Evolutionary conservation across 2,113 vertebrate genomes (phyloP), one percentile per base, ranked within the genome.

Genomic region (Myocastor coypus): DNA sequence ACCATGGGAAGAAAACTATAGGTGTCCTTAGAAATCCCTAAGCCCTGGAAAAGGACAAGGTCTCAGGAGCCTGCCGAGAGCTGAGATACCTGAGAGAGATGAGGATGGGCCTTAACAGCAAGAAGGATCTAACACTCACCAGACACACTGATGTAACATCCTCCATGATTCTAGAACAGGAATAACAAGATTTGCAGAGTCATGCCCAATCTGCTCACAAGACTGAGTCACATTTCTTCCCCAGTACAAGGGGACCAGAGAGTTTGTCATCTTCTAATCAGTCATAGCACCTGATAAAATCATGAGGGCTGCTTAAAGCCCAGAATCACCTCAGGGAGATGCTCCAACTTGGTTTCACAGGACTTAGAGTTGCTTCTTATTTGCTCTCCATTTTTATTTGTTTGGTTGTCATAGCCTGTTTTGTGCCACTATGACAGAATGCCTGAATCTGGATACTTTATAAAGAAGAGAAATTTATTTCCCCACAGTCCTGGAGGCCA

Each of bases 301-400:
- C 4, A 5, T 61, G 13, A 87, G 19, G 30, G 11, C 46, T 57
- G 69, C 61, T 37, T 40, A 10, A 83, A 37, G 3, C 46, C 91
- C 82, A 37, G 22, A 50, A 30, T 32, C n/a, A 77, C 61, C 32
- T 84, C 63, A 80, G 22, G 37, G n/a, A 83, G 13, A n/a, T 40
- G 26, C 40, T 32, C 11, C 16, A 8, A 7, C 37, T 75, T 68
- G 32, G n/a, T 34, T 24, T 89, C 87, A 42, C 64, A 89, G 22
- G 50, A 84, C 22, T 37, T 28, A 10, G 12, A 17, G 6, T 85
- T 83, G 30, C 50, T 87, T 85, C 63, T 55, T 50, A 40, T 26
- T 86, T 87, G 75, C 42, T 42, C 50, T 32, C 77, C 32, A 61
- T 71, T 95, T 92, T n/a, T 71, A 40, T 81, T 64, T 87, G 17